phyloP scores from a whole-genome alignment of 2,888 invertebrate species.

The Dasysyrphus tricinctus region DNA sequence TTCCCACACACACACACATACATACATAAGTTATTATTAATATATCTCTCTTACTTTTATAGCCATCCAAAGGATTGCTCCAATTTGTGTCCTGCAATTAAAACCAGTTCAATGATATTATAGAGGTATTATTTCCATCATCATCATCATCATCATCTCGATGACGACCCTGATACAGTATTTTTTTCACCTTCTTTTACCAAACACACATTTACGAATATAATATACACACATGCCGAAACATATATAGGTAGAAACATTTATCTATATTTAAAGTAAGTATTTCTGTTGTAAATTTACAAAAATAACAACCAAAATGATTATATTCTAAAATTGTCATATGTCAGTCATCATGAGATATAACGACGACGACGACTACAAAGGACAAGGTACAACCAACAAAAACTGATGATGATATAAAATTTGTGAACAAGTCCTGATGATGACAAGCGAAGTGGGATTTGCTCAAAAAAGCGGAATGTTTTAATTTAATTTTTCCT shows the following conservation, averaged over 20 bases:
- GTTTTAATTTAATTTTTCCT: conserved; percentile 69
- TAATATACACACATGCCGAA: background rate
- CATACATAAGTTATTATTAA: background rate
- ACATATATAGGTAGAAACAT: background rate
- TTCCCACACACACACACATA: background rate
- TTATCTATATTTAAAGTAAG: background rate
- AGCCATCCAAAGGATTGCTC: conserved; percentile 30
- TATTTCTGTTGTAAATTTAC: background rate
- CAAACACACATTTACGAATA: background rate
- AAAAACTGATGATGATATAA: background rate
- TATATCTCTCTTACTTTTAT: conserved; percentile 14
- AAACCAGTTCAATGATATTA: conserved; percentile 50
- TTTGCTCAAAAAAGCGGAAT: conserved; percentile 60
- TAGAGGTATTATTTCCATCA: conserved; percentile 38
- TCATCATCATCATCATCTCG: conserved; percentile 33
- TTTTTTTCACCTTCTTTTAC: background rate
- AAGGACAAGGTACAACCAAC: background rate
- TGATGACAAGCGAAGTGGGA: conserved; percentile 36
- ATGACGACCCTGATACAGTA: conserved; percentile 12
- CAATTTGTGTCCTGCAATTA: conserved; percentile 66
- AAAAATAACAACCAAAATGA: conserved; percentile 2
- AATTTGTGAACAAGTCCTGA: background rate
- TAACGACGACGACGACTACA: background rate
- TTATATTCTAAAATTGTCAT: conserved; percentile 45
- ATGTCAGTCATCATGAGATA: background rate